These are phyloP conservation scores for Atrina japonica DNA, from an alignment of 2,888 invertebrate genomes.

Conservation along the genomic window DNA sequence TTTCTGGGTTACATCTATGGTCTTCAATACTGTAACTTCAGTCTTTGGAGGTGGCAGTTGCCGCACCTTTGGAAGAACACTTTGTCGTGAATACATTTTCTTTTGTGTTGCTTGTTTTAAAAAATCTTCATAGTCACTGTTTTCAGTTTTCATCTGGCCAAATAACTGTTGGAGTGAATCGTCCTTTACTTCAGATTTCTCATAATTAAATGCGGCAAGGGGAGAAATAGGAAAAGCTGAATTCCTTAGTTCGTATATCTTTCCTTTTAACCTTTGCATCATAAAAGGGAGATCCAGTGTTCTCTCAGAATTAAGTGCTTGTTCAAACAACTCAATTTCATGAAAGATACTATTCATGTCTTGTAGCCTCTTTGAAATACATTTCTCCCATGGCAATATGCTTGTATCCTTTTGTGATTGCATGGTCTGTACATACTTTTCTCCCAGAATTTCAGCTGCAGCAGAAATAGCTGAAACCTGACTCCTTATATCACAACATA, in stretches of 20 bases:
- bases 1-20: neutral
- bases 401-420: neutral
- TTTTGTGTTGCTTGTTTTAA: no score
- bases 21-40: conserved; percentile 1
- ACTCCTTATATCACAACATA: neutral
- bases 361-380: neutral
- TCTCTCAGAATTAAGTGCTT: neutral
- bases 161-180: neutral
- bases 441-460: neutral
- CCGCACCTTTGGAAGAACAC: neutral
- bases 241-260: neutral
- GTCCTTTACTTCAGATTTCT: neutral
- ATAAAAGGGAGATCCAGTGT: neutral
- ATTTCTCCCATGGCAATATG: neutral
- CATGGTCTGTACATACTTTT: neutral
- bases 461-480: neutral
- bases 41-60: conserved; percentile 9
- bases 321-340: neutral
- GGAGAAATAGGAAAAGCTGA: neutral
- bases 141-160: neutral
- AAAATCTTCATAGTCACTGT: no score
- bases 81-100: no score
- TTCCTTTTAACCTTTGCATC: neutral
- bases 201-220: neutral
- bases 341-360: neutral